Percentiles rank a stretch among this genome's conserved stretches.
Conservation (phyloP, 2,113 vertebrate species). For the Polyodon spathula region DNA sequence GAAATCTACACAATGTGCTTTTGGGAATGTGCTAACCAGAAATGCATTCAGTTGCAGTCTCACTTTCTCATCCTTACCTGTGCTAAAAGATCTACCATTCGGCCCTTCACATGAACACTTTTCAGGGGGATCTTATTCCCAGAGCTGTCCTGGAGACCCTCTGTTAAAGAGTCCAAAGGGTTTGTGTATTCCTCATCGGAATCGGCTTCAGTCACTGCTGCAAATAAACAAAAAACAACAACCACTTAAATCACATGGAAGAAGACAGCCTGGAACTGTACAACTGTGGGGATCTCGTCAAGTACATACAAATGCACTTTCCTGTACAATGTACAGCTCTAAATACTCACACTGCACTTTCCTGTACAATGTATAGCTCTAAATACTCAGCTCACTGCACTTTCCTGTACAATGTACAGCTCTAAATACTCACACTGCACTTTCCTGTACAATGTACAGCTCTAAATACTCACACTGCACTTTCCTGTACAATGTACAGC, state of each 20-base stretch:
- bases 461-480: too few relatives aligned
- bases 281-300: too few relatives aligned
- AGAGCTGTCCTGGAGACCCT: conserved; percentile 56
- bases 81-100: conserved; percentile 65
- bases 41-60: neutral
- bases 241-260: neutral
- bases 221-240: neutral
- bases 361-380: too few relatives aligned
- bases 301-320: too few relatives aligned
- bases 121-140: conserved; percentile 62
- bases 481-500: too few relatives aligned
- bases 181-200: conserved; percentile 27
- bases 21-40: neutral
- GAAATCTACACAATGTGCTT: too few relatives aligned
- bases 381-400: too few relatives aligned
- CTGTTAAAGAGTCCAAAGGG: conserved; percentile 33
- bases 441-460: too few relatives aligned
- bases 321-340: too few relatives aligned
- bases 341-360: too few relatives aligned
- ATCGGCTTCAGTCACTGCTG: conserved; percentile 17
- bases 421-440: too few relatives aligned
- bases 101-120: conserved; percentile 62
- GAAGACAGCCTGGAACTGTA: neutral
- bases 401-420: too few relatives aligned
- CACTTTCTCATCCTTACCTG: conserved; percentile 42